Conservation (phyloP, 2,888 invertebrate genomes). For the Willowsia nigromaculata region DNA sequence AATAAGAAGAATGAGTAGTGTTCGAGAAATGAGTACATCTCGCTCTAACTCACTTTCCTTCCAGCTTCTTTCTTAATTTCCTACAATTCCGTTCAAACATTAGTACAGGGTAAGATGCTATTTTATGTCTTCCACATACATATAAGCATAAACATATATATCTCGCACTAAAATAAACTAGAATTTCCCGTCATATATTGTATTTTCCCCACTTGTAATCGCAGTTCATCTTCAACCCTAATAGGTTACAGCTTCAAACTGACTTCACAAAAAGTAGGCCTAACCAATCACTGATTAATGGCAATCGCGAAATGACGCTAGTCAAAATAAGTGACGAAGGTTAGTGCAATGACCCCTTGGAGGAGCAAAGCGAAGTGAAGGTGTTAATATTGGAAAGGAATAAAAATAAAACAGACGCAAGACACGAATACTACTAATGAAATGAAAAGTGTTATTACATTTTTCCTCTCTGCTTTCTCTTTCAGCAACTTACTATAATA, state of each 20-base stretch:
- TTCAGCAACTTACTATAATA: conserved; percentile 4
- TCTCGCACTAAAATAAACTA: no score
- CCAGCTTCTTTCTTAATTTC: no score
- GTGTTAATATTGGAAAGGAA: conserved; percentile 29
- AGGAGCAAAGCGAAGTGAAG: neutral
- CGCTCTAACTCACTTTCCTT: no score
- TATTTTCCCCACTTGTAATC: neutral
- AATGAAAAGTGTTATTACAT: conserved; percentile 28
- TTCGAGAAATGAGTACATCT: no score
- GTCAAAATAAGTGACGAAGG: conserved; percentile 35
- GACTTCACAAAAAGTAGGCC: conserved; percentile 25
- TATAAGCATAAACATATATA: no score
- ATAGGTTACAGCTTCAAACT: neutral
- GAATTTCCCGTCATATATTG: no score
- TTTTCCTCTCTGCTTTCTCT: neutral
- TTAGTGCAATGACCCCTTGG: conserved; percentile 46
- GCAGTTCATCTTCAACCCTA: neutral
- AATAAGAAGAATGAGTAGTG: no score
- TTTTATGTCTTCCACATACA: no score
- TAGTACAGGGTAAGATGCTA: no score
- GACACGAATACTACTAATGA: neutral
- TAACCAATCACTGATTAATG: conserved; percentile 51
- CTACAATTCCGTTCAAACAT: no score
- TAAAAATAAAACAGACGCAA: conserved; percentile 29
- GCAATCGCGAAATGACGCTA: conserved; percentile 29